phyloP scores from a whole-genome alignment of 2,888 invertebrate species.

The Andrena trimmerana region DNA sequence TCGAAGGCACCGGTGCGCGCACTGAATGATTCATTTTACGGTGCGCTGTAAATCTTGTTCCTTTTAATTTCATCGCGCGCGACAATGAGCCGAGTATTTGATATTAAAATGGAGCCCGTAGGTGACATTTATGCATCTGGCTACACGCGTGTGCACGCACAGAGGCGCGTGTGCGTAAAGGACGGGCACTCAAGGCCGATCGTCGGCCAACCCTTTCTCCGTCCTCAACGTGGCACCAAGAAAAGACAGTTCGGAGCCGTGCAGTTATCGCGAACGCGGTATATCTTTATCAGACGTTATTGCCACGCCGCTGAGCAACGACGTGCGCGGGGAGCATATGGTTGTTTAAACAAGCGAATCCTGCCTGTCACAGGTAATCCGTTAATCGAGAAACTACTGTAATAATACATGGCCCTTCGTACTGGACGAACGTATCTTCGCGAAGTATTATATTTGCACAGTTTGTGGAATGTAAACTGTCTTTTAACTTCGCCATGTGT shows the following conservation, averaged over 20 bases:
- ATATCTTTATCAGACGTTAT: conserved; percentile 52
- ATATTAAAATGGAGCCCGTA: conserved; percentile 35
- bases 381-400: background rate
- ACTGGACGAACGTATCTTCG: background rate
- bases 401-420: background rate
- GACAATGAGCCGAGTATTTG: background rate
- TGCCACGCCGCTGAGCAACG: conserved; percentile 19
- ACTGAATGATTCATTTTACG: background rate
- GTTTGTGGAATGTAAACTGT: background rate
- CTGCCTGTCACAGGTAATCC: background rate
- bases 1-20: background rate
- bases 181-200: conserved; percentile 76
- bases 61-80: background rate
- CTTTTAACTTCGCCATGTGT: background rate
- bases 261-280: conserved; percentile 53
- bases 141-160: conserved; percentile 51
- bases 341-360: conserved; percentile 29
- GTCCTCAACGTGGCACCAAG: conserved; percentile 42
- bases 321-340: conserved; percentile 10
- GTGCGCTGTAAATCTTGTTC: background rate
- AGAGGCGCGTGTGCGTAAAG: conserved; percentile 68
- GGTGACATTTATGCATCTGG: conserved; percentile 48
- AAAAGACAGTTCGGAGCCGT: conserved; percentile 52
- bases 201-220: conserved; percentile 71
- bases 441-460: background rate